These are phyloP conservation scores for Polylopha cassiicola DNA, from an alignment of 2,888 invertebrate genomes.

Conservation along the genomic window DNA sequence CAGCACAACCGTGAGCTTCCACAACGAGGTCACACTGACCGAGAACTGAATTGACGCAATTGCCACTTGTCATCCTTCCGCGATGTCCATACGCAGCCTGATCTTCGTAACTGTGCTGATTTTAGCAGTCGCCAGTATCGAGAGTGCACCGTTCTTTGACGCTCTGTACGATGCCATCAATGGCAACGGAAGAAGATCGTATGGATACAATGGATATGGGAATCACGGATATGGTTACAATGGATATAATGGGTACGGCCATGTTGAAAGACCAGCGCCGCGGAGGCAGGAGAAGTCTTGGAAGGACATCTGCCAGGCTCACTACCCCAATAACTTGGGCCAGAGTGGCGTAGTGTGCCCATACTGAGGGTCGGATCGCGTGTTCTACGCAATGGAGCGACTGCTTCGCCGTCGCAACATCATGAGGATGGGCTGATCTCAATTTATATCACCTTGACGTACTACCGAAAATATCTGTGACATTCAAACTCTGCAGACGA, in stretches of 20 bases:
- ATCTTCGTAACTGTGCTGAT: conserved; percentile 42
- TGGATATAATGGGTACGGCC: conserved; percentile 33
- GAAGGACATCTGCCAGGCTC: conserved; percentile 83
- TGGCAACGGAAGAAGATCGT: conserved; percentile 58
- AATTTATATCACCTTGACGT: conserved; percentile 23
- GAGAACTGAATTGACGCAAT: conserved; percentile 66
- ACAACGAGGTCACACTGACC: conserved; percentile 62
- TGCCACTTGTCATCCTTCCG: conserved; percentile 61
- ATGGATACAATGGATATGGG: conserved; percentile 46
- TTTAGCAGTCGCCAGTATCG: conserved; percentile 33
- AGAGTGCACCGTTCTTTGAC: conserved; percentile 66
- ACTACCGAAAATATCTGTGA: conserved; percentile 5
- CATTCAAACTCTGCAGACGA: neutral
- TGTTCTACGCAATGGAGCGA: conserved; percentile 75
- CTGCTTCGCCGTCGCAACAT: conserved; percentile 69
- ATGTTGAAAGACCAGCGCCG: conserved; percentile 37
- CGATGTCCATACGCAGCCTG: conserved; percentile 50
- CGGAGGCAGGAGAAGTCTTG: conserved; percentile 74
- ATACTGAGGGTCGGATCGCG: conserved; percentile 76
- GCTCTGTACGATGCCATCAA: conserved; percentile 66
- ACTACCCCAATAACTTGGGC: conserved; percentile 76
- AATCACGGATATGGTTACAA: conserved; percentile 33
- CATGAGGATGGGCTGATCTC: conserved; percentile 70
- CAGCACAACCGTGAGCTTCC: conserved; percentile 65
- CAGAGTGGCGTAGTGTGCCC: conserved; percentile 80